phyloP scores from a whole-genome alignment of 2,888 invertebrate species.

The Alloplasta piceator region DNA sequence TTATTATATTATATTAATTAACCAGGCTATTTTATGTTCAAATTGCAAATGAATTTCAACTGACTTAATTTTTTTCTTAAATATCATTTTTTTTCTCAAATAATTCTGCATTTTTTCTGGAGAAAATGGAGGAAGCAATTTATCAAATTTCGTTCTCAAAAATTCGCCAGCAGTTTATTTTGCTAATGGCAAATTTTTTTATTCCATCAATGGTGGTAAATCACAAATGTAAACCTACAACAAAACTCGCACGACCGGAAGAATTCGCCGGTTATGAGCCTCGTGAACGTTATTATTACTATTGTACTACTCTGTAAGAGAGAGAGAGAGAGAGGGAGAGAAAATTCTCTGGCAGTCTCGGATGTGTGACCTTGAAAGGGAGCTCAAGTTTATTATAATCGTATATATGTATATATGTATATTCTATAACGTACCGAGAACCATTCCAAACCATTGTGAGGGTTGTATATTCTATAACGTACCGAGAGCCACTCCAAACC shows the following conservation, averaged over 20 bases:
- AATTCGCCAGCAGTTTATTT: too few species aligned
- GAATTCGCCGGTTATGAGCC: conserved; percentile 55
- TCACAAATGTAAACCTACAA: conserved; percentile 15
- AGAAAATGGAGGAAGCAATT: too few species aligned
- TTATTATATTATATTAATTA: too few species aligned
- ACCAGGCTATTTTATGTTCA: too few species aligned
- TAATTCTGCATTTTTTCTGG: too few species aligned
- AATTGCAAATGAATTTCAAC: too few species aligned
- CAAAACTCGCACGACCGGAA: conserved; percentile 58
- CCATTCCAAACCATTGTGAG: too few species aligned
- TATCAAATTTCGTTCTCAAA: too few species aligned
- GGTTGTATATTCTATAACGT: neutral
- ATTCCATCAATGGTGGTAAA: neutral
- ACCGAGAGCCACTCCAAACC: neutral
- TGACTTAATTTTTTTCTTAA: too few species aligned
- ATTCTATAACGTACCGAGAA: neutral
- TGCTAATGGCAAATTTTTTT: too few species aligned
- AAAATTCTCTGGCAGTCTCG: conserved; percentile 21
- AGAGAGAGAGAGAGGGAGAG: too few species aligned
- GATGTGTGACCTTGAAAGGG: conserved; percentile 50
- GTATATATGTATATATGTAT: conserved; percentile 5
- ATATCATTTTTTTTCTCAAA: too few species aligned
- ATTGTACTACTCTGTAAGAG: neutral
- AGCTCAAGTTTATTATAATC: conserved; percentile 25
- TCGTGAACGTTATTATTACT: conserved; percentile 47